phyloP scores from a whole-genome alignment of 2,113 vertebrate species.

The Ctenomys sociabilis region DNA sequence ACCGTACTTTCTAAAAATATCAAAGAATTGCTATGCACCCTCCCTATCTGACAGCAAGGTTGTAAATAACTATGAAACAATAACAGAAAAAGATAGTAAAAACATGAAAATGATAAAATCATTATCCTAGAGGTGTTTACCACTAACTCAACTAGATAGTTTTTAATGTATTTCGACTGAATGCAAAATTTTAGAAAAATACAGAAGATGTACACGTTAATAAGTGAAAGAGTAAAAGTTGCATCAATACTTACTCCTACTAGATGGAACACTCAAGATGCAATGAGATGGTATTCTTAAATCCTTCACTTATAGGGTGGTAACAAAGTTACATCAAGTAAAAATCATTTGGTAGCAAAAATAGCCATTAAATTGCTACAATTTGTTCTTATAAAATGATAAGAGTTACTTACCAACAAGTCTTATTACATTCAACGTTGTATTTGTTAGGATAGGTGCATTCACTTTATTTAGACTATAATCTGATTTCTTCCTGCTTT shows the following conservation, averaged over 20 bases:
- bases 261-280: not conserved
- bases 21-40: constrained; percentile 38
- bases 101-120: not conserved
- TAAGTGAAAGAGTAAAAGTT: not conserved
- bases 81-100: constrained; percentile 40
- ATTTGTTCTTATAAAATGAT: not conserved
- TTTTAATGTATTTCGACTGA: constrained; percentile 45
- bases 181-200: constrained; percentile 51
- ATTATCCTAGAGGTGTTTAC: not conserved
- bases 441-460: constrained; percentile 97
- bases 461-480: constrained; percentile 96
- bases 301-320: not conserved
- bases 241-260: not conserved
- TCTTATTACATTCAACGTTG: constrained; percentile 97
- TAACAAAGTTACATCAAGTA: not conserved
- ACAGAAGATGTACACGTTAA: not conserved
- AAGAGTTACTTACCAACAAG: constrained; percentile 94
- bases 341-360: constrained; percentile 47
- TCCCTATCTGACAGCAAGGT: constrained; percentile 5
- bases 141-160: constrained; percentile 16
- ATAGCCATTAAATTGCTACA: not conserved
- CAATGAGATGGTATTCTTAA: not conserved
- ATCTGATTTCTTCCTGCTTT: constrained; percentile 95
- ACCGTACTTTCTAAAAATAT: constrained; percentile 37
- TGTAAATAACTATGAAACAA: constrained; percentile 49